Base-by-base conservation (phyloP, 2,113 vertebrate genomes). In the Accipiter cooperii region DNA sequence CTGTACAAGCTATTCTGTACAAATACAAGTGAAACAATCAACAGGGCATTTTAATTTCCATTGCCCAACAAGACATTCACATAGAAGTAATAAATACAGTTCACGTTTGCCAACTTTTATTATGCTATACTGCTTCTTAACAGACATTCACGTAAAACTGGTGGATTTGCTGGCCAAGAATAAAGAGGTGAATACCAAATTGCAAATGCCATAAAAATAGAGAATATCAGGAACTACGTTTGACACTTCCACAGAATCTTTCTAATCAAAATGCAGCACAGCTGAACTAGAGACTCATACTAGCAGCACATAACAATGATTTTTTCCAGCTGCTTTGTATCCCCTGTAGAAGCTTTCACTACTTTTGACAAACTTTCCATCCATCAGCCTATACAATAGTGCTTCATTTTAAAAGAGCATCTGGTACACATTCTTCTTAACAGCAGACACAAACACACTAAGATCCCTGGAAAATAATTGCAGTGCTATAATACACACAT, bases 281-380 rank as follows among this genome's bases (percentile, higher is more conserved):
- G 82, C 65, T 69, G 81, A 97, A 91, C 78, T 63, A 55, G 81
- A 91, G 49, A 77, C 33, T 89, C 84, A 20, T 29, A 55, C 40
- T 10, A 95, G n/a, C 63, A 87, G 66, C 89, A 80, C 36, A 84
- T 79, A 91, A 91, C 93, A 95, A 94, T 83, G 71, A 66, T 38
- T 94, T 96, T 92, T 95, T 91, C 81, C 84, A 94, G 89, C 84
- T 96, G 84, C 71, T 94, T 87, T 93, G 38, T 85, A 83, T 91
- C 89, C 93, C 58, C 70, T 66, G 63, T 70, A 94, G 89, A 92
- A 96, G 91, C 94, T 88, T 96, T 87, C 89, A 26, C 58, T 66
- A 83, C 78, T 95, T 89, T 66, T 94, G 92, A 97, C 81, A 95
- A 97, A 96, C 84, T 96, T 94, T 94, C 78, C 78, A 91, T 95